phyloP scores from a whole-genome alignment of 1,140 invertebrate species.

The Drosophila nannoptera region DNA sequence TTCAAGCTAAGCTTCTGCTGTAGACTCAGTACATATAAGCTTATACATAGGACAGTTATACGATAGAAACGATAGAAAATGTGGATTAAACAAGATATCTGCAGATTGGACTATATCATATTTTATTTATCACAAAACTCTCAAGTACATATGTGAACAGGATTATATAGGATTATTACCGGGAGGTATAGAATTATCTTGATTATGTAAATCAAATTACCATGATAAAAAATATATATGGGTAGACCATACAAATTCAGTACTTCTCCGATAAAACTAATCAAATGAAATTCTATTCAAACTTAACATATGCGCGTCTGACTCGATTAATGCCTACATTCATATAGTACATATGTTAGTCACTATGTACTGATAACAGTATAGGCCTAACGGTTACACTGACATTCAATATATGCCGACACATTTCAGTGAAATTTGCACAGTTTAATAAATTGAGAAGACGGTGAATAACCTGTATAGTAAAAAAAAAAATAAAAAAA shows the following conservation, averaged over 20 bases:
- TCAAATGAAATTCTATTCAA: conserved; percentile 23
- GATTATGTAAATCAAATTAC: too few species aligned
- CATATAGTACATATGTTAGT: too few species aligned
- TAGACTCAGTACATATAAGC: not conserved
- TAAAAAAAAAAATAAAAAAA: conserved; percentile 2
- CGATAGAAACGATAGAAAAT: too few species aligned
- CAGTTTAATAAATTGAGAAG: not conserved
- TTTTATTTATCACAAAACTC: too few species aligned
- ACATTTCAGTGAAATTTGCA: not conserved
- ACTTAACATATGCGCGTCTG: conserved; percentile 14
- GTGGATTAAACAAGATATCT: too few species aligned
- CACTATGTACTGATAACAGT: not conserved
- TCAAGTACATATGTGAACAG: too few species aligned
- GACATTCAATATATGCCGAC: not conserved
- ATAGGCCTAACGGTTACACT: not conserved
- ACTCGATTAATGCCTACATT: not conserved
- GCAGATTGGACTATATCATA: too few species aligned
- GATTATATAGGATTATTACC: too few species aligned
- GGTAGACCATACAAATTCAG: not conserved
- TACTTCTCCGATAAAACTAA: conserved; percentile 9
- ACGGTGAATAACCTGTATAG: conserved; percentile 28
- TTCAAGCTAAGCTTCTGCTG: not conserved
- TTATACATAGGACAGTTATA: too few species aligned
- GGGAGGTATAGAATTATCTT: too few species aligned
- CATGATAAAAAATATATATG: not conserved